These are phyloP conservation scores for Allygus modestus DNA, from an alignment of 2,888 invertebrate species.

Conservation along the genomic window DNA sequence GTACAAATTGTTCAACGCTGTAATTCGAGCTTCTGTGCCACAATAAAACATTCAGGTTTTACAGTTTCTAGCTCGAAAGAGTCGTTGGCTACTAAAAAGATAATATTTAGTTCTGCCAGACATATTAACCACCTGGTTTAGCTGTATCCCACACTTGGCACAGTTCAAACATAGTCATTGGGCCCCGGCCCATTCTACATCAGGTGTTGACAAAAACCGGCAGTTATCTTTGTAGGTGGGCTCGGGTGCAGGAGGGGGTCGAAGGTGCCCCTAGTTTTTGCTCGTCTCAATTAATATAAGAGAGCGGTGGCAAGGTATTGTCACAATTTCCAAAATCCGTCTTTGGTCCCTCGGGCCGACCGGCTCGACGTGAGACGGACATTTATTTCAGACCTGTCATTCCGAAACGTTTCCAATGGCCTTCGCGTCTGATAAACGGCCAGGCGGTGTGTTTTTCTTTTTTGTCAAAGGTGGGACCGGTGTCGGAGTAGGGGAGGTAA, in stretches of 20 bases:
- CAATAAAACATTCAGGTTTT: too few relatives aligned
- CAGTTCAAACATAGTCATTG: slow-evolving; percentile 29
- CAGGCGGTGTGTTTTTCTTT: slow-evolving; percentile 41
- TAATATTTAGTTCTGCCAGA: too few relatives aligned
- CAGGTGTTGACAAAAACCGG: slow-evolving; percentile 48
- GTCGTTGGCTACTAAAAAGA: too few relatives aligned
- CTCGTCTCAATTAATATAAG: slow-evolving; percentile 47
- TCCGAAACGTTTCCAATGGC: slow-evolving; percentile 6
- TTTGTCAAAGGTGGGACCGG: slow-evolving; percentile 26
- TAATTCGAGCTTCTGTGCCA: too few relatives aligned
- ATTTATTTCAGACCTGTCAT: slow-evolving; percentile 36
- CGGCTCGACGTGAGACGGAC: not conserved
- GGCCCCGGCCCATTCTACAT: not conserved
- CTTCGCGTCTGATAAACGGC: slow-evolving; percentile 18
- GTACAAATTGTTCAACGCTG: too few relatives aligned
- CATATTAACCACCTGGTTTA: too few relatives aligned
- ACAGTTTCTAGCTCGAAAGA: too few relatives aligned
- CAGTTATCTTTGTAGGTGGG: slow-evolving; percentile 55
- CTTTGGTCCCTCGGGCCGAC: not conserved
- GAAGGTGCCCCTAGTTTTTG: slow-evolving; percentile 27
- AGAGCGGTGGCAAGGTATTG: slow-evolving; percentile 31
- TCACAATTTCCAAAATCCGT: slow-evolving; percentile 7
- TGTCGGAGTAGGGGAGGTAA: not conserved
- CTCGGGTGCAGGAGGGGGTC: not conserved
- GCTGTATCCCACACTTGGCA: not conserved